Percentiles rank a stretch among this genome's conserved stretches.
Evolutionary conservation across 2,888 invertebrate genomes (phyloP).

Genomic region (Synergus gifuensis): DNA sequence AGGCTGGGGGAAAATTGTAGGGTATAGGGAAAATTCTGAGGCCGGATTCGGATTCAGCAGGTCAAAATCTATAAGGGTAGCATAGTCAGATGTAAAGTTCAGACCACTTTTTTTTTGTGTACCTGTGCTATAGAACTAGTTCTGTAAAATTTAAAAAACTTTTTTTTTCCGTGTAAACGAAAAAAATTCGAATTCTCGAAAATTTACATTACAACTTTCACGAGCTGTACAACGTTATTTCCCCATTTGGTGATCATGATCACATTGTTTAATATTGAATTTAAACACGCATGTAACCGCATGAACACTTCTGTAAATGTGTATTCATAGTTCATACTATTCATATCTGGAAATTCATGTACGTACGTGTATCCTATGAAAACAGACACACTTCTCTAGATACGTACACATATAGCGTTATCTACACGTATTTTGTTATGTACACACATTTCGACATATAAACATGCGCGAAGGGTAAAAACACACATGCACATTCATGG

Average conservation of each 20-base stretch:
- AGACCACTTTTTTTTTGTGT: too few relatives aligned
- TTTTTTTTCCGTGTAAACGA: too few relatives aligned
- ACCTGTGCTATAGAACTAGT: too few relatives aligned
- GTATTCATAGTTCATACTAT: background rate
- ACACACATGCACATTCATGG: background rate
- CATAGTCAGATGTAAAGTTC: too few relatives aligned
- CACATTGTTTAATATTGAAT: background rate
- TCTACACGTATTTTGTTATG: background rate
- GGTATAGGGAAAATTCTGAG: too few relatives aligned
- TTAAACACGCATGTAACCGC: background rate
- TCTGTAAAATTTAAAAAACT: too few relatives aligned
- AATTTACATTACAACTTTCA: background rate
- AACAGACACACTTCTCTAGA: background rate
- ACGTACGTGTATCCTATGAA: background rate
- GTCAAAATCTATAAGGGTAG: too few relatives aligned
- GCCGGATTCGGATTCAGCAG: too few relatives aligned
- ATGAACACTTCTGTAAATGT: too few relatives aligned
- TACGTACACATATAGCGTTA: background rate
- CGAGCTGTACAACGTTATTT: background rate
- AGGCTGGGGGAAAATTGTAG: too few relatives aligned
- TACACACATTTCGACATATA: background rate
- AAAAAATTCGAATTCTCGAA: background rate
- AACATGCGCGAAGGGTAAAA: conserved; percentile 6
- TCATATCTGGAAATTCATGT: background rate
- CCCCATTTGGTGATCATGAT: background rate